Conservation (phyloP, 2,888 invertebrate genomes). For the Sphinx pinastri region DNA sequence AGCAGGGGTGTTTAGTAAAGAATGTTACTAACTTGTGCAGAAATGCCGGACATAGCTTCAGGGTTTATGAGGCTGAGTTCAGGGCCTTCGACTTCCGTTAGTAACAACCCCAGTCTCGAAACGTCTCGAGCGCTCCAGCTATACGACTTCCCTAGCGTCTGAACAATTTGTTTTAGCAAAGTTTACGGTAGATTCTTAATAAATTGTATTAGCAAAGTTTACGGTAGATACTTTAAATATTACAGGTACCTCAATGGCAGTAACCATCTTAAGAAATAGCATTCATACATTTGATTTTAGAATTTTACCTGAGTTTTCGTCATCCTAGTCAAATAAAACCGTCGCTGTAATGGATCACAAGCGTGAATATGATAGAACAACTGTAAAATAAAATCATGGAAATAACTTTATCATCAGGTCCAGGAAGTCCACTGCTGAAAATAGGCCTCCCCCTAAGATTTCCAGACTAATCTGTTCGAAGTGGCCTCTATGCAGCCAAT, state of each 20-base stretch:
- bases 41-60: conserved; percentile 67
- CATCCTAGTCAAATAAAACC: conserved; percentile 73
- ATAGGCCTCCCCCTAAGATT: neutral
- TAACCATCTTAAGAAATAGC: too few relatives aligned
- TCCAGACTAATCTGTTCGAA: too few relatives aligned
- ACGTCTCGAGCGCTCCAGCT: conserved; percentile 76
- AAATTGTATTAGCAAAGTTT: conserved; percentile 4
- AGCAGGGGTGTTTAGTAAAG: neutral
- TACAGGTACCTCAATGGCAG: too few relatives aligned
- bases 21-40: conserved; percentile 58
- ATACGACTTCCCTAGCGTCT: conserved; percentile 74
- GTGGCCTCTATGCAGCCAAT: too few relatives aligned
- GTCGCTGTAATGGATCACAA: conserved; percentile 71
- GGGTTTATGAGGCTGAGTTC: conserved; percentile 67
- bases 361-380: conserved; percentile 73
- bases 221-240: too few relatives aligned
- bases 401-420: neutral
- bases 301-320: conserved; percentile 65
- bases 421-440: neutral
- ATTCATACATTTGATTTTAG: too few relatives aligned
- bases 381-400: conserved; percentile 45
- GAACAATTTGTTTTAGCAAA: conserved; percentile 23
- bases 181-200: conserved; percentile 45
- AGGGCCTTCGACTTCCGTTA: conserved; percentile 64
- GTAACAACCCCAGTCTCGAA: conserved; percentile 64